Evolutionary conservation across 1,140 invertebrate genomes (phyloP).

Genomic region (Pseudomyrmex sp.): DNA sequence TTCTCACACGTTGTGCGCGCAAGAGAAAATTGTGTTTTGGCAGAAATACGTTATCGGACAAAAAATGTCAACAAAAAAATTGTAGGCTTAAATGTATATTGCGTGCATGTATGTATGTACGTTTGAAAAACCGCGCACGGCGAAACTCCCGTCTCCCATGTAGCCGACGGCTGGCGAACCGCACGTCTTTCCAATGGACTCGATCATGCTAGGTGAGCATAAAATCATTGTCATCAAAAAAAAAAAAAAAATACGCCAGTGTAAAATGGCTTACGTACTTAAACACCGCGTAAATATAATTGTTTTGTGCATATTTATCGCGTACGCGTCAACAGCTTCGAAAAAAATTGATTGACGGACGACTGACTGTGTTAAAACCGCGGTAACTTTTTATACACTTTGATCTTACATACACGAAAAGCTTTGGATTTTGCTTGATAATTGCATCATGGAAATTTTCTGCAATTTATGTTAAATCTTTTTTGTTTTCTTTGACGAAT

Average conservation of each 20-base stretch:
- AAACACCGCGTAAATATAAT: not conserved
- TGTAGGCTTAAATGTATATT: not conserved
- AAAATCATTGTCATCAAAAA: not conserved
- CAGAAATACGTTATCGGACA: not conserved
- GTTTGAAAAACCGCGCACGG: not conserved
- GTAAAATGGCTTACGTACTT: not conserved
- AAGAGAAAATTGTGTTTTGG: not conserved
- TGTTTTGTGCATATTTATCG: not conserved
- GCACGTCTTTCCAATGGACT: conserved; percentile 78
- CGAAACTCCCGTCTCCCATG: conserved; percentile 50
- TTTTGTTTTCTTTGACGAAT: too few species aligned
- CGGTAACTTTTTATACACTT: too few species aligned
- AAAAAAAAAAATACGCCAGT: not conserved
- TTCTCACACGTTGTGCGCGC: not conserved
- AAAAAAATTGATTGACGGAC: too few species aligned
- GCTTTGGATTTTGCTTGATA: too few species aligned
- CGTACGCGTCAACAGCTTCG: not conserved
- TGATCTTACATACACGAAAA: too few species aligned
- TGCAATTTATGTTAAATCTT: too few species aligned
- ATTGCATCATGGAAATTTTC: too few species aligned
- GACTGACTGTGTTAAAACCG: too few species aligned
- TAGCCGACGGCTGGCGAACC: conserved; percentile 73
- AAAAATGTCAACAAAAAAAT: not conserved
- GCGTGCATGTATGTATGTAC: not conserved
- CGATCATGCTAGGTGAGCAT: conserved; percentile 81